Percentiles rank a stretch among this genome's conserved stretches.
phyloP scores from a whole-genome alignment of 2,888 invertebrate genomes.

The Volucella inanis region DNA sequence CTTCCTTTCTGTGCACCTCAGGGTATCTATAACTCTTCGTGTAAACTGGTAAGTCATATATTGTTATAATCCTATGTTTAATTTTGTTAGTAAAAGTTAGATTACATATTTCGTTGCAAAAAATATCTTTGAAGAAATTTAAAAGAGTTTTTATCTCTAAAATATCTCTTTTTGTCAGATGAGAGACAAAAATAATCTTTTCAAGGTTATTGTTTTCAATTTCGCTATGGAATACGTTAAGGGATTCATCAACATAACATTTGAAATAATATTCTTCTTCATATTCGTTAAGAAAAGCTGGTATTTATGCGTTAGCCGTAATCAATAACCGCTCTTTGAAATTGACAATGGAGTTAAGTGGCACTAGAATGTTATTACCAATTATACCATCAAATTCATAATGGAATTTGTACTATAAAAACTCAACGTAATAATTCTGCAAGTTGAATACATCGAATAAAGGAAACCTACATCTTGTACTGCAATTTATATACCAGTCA shows the following conservation, averaged over 20 bases:
- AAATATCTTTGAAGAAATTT: slow-evolving; percentile 16
- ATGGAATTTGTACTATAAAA: slow-evolving; percentile 16
- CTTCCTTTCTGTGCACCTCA: slow-evolving; percentile 59
- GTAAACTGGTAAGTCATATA: slow-evolving; percentile 50
- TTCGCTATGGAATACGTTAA: slow-evolving; percentile 7
- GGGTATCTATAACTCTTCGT: slow-evolving; percentile 62
- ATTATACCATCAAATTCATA: slow-evolving; percentile 30
- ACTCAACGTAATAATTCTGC: slow-evolving; percentile 11
- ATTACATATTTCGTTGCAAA: slow-evolving; percentile 14
- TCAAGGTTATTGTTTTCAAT: not conserved
- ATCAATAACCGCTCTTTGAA: slow-evolving; percentile 12
- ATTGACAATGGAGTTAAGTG: slow-evolving; percentile 11
- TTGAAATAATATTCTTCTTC: slow-evolving; percentile 17
- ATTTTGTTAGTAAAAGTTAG: slow-evolving; percentile 28
- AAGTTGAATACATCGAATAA: slow-evolving; percentile 24
- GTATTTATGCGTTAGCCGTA: slow-evolving; percentile 19
- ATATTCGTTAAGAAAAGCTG: slow-evolving; percentile 14
- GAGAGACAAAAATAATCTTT: not conserved
- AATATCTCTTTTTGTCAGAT: not conserved
- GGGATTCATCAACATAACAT: not conserved
- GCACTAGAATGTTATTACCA: slow-evolving; percentile 32
- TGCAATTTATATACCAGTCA: not conserved
- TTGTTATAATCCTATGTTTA: slow-evolving; percentile 33
- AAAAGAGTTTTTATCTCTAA: slow-evolving; percentile 9
- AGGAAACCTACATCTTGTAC: slow-evolving; percentile 1